Base-by-base conservation (phyloP, 2,797 vertebrate genomes). In the Hirundo rustica region DNA sequence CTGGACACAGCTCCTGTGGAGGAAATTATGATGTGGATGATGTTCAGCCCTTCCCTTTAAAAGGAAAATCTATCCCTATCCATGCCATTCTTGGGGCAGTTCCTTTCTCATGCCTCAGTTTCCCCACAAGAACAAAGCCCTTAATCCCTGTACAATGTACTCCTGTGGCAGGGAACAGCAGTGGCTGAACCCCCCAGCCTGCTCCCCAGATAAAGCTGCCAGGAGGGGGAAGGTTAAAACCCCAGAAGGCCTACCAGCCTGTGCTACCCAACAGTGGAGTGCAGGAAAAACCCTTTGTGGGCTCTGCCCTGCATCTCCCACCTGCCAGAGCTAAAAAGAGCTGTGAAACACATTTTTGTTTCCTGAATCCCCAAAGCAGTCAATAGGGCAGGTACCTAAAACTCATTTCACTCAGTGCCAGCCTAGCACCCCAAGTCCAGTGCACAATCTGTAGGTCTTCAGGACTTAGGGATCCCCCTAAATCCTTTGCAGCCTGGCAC, bases 21-120 rank as follows among this genome's bases (percentile, higher is more conserved):
- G 21, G 36, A 57, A 77, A 78, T 67, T 2, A 15, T 7, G 18
- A 14, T 0, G 0, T 29, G n/a, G 1, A 4, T 42, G 62, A 45
- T 25, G 27, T 13, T 61, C 2, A 0, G 10, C 22, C 18, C 25
- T 78, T 42, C n/a, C 12, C 34, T 17, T 76, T 60, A 26, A 60
- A 71, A 77, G 47, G 30, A 58, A 85, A 86, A 81, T 11, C 36
- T 14, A 17, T 7, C 10, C 18, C 19, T 13, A 47, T 18, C 29
- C 26, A 42, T 13, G 29, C 32, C 1, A 0, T 40, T 42, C 71
- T 36, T 16, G 8, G 30, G 13, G 48, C 57, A 77, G 44, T 21
- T 15, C 18, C 15, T 64, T 64, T 60, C 27, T 40, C 0, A 1
- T 16, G 6, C 71, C 79, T 88, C 66, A 44, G 54, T 68, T 85